phyloP scores from a whole-genome alignment of 1,140 invertebrate genomes.

The Drosophila tristis region DNA sequence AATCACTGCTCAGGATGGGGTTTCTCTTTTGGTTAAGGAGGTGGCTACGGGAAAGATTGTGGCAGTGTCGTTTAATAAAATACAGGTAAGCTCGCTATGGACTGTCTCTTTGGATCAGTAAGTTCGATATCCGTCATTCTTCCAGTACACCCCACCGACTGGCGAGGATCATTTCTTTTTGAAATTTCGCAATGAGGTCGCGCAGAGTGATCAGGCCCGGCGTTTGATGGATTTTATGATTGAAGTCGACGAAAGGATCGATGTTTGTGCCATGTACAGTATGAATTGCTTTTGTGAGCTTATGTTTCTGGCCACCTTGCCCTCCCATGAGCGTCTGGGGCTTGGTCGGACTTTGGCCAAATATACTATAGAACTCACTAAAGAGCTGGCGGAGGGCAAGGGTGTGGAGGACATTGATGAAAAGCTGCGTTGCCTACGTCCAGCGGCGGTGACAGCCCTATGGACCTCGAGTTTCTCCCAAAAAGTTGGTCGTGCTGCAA shows the following conservation, averaged over 20 bases:
- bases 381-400: slow-evolving; percentile 85
- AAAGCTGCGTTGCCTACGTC: slow-evolving; percentile 84
- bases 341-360: slow-evolving; percentile 85
- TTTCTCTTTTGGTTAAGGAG: slow-evolving; percentile 87
- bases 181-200: slow-evolving; percentile 86
- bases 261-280: slow-evolving; percentile 87
- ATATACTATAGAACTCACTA: slow-evolving; percentile 85
- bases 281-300: slow-evolving; percentile 87
- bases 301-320: slow-evolving; percentile 87
- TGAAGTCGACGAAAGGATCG: slow-evolving; percentile 85
- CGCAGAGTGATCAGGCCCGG: slow-evolving; percentile 85
- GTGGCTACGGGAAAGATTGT: slow-evolving; percentile 85
- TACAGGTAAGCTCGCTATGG: slow-evolving; percentile 85
- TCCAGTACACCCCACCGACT: slow-evolving; percentile 65
- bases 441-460: slow-evolving; percentile 86
- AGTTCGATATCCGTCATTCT: too few species aligned
- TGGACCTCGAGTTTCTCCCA: slow-evolving; percentile 86
- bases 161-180: slow-evolving; percentile 86
- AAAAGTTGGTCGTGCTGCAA: slow-evolving; percentile 85
- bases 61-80: slow-evolving; percentile 88
- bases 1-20: slow-evolving; percentile 87
- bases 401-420: slow-evolving; percentile 83
- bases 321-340: slow-evolving; percentile 84
- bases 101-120: not conserved
- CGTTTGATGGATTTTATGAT: slow-evolving; percentile 87